phyloP scores from a whole-genome alignment of 2,888 invertebrate genomes.

The Cataglyphis albicans region DNA sequence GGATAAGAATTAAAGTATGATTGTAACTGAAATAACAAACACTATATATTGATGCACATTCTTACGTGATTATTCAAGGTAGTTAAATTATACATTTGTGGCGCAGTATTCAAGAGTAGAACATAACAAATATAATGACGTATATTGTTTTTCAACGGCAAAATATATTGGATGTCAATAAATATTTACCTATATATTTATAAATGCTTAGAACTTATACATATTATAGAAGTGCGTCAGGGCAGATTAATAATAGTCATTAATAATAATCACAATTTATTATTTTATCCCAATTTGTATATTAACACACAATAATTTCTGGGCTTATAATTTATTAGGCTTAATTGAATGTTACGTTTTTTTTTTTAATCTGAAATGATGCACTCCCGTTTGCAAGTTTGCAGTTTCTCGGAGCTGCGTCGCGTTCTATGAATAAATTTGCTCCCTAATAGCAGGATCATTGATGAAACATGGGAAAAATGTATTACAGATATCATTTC shows the following conservation, averaged over 20 bases:
- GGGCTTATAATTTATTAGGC: background rate
- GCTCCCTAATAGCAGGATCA: background rate
- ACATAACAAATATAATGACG: background rate
- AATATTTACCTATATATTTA: background rate
- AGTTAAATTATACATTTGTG: constrained; percentile 25
- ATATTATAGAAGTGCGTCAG: background rate
- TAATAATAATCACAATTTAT: background rate
- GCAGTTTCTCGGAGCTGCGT: background rate
- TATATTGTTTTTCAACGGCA: background rate
- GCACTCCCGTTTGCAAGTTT: background rate
- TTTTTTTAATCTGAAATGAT: background rate
- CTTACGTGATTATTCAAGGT: constrained; percentile 12
- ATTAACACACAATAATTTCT: background rate
- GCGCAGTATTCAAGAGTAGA: background rate
- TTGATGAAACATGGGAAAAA: constrained; percentile 15
- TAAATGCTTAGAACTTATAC: background rate
- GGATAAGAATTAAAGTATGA: constrained; percentile 39
- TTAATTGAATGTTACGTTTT: background rate
- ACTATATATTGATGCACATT: constrained; percentile 11
- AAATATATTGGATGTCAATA: background rate
- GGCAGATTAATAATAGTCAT: background rate
- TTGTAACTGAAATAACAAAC: constrained; percentile 20
- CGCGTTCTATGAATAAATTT: constrained; percentile 26
- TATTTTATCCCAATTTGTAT: background rate
- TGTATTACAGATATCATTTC: background rate